A percentile compares a stretch with the other conserved stretches of the same genome.
Conservation (phyloP, 2,113 vertebrate genomes). For the Erpornis zantholeuca region DNA sequence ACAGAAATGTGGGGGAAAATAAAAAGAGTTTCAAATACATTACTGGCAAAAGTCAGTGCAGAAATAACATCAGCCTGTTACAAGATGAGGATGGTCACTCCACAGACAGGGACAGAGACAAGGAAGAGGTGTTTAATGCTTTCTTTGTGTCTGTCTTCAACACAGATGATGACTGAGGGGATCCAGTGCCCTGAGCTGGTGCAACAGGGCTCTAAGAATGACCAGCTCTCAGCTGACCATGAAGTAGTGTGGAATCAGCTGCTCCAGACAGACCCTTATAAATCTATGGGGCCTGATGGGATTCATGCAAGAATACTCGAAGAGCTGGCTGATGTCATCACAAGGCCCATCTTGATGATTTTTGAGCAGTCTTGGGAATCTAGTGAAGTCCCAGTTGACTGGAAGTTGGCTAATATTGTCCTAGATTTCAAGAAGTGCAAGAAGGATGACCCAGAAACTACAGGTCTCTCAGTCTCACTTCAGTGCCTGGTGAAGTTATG, state of each 20-base stretch:
- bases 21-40: background rate
- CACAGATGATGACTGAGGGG: background rate
- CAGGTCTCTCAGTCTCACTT: background rate
- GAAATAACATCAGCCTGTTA: background rate
- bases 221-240: accelerated
- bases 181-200: background rate
- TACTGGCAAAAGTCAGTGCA: background rate
- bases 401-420: no score
- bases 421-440: background rate
- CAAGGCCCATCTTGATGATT: background rate
- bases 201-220: background rate
- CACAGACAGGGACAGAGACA: background rate
- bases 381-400: background rate
- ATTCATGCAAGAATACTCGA: background rate
- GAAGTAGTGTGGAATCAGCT: background rate
- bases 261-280: background rate
- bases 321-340: background rate
- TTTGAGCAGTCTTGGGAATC: background rate
- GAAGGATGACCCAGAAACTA: background rate
- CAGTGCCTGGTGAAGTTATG: background rate
- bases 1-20: background rate
- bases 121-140: background rate
- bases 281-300: background rate
- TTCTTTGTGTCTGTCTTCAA: background rate
- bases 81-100: background rate